Base-by-base conservation (phyloP, 1,140 invertebrate species). In the Brachionus manjavacas region DNA sequence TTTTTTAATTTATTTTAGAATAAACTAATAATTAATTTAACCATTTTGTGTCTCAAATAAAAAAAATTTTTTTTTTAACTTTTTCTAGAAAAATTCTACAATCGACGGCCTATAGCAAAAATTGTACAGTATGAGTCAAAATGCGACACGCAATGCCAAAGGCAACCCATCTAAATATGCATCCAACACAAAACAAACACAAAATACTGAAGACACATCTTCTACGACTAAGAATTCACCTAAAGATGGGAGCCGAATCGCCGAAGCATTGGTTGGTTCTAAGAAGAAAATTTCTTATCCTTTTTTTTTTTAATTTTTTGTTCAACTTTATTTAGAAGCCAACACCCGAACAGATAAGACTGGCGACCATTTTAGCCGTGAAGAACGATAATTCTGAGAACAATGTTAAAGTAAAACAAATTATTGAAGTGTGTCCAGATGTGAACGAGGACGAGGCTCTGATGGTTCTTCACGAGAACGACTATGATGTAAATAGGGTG, bases 41-140 rank as follows among this genome's bases (percentile, higher is more conserved):
- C 31, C 31, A 35, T 35, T 35, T 35, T 35, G 31, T 35, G 31
- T 35, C 31, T 35, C 31, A 35, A 35, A 35, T 35, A 35, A 35
- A 35, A 35, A 7, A 35, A 35, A 35, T 31, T 31, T 31, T 35
- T 31, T 31, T 31, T 31, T 31, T 4, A 35, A 6, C 6, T 41
- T 39, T 39, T 39, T 72, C 23, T 35, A 55, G 52, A 68, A 39
- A 68, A 68, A 28, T 72, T 72, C 31, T 72, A 39, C 4, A 72
- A 39, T 72, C 39, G n/a, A 16, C 28, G 68, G 39, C 68, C 39
- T 39, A 39, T 23, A 76, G 31, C n/a, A 76, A 76, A 76, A 49
- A 49, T 76, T 76, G 72, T 76, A 76, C 72, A 76, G 72, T 76
- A 76, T 76, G 72, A 76, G 72, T 76, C 72, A 76, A 76, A 76